These are phyloP conservation scores for Apis cerana DNA, from an alignment of 1,140 invertebrate species.

Conservation along the genomic window DNA sequence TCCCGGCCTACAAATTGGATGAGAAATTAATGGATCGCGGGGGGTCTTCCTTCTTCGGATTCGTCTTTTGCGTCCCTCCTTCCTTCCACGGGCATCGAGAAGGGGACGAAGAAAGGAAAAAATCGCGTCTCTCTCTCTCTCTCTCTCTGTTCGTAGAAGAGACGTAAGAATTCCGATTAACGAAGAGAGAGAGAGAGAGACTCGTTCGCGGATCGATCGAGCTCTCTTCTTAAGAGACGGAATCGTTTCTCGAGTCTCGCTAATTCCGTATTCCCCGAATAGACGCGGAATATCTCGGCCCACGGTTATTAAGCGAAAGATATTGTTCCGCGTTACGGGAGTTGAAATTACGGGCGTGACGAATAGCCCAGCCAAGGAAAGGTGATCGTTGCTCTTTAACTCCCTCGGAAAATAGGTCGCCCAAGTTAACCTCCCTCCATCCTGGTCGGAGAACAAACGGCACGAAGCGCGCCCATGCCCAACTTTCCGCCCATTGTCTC, in stretches of 20 bases:
- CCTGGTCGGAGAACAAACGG: too few species aligned
- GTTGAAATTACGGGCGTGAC: not conserved
- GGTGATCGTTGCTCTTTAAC: not conserved
- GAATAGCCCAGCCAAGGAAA: not conserved
- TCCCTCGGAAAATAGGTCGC: not conserved
- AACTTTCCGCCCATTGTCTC: not conserved
- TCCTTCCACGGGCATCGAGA: not conserved
- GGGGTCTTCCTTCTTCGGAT: constrained; percentile 1
- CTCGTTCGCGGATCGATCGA: not conserved
- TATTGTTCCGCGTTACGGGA: constrained; percentile 1
- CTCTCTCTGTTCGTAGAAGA: too few species aligned
- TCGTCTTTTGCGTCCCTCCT: constrained; percentile 16
- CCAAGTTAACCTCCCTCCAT: not conserved
- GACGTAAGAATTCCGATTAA: not conserved
- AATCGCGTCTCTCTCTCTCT: too few species aligned
- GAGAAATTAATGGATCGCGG: constrained; percentile 57
- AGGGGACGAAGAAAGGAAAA: not conserved
- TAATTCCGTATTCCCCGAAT: not conserved
- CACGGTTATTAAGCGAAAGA: not conserved
- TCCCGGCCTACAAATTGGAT: constrained; percentile 48
- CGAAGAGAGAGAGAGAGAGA: not conserved
- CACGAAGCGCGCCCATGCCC: not conserved
- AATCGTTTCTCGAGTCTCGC: not conserved
- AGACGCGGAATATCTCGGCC: not conserved
- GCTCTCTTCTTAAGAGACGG: not conserved